Base-by-base conservation (phyloP, 2,113 vertebrate genomes). In the Petrocephalus zakoni region DNA sequence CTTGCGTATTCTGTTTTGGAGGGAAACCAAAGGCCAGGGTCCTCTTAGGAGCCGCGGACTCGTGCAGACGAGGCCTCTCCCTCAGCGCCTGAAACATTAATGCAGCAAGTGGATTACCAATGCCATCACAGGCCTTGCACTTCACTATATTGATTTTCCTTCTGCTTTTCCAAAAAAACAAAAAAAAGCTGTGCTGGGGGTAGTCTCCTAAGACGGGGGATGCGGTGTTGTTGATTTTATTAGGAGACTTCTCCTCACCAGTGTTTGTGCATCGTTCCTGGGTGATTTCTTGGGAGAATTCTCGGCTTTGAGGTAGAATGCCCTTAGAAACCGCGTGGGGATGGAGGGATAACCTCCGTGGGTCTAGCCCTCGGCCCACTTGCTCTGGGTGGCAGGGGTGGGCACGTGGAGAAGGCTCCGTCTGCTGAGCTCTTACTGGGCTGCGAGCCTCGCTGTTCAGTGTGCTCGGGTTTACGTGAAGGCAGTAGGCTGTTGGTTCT, bases 141-240 rank as follows among this genome's bases (percentile, higher is more conserved):
- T 94, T 92, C 93, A 94, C 93, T 92, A 90, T 95, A 96, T 96
- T 93, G 95, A 96, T 96, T 96, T 96, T 95, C 94, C 93, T 95
- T 95, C 95, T 91, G 91, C 93, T 93, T 87, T 6, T 91, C 92
- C 91, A 90, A 92, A 93, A 94, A 90, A 89, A 93, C 94, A 88
- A 87, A 90, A 91, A 2, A 58, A 89, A 86, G 37, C 83, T 61
- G 93, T 92, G 89, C 56, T 89, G 88, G 93, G 91, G 93, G 90
- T 90, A 90, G 92, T 94, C 93, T 95, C 93, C 91, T 88, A 92
- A 92, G 89, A 87, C 87, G 2, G 37, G 93, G 93, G 94, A 93
- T 92, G 89, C 92, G 92, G 90, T 90, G 93, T 90, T 91, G 92
- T 91, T 90, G 29, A 91, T 94, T 82, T 89, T 92, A 93, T 94